phyloP scores from a whole-genome alignment of 1,140 invertebrate species.

The Neodiprion fabricii region DNA sequence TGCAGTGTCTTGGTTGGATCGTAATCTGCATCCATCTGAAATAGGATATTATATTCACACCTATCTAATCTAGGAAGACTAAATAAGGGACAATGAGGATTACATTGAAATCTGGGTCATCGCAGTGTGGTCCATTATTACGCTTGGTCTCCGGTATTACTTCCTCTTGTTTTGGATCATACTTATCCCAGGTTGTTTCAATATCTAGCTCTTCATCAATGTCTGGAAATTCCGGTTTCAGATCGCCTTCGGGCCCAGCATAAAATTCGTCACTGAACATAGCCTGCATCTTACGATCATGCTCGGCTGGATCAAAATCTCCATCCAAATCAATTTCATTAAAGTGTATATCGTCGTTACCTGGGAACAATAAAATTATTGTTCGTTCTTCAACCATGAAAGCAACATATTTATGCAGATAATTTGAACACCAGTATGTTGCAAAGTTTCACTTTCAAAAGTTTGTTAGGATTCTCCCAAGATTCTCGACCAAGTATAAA shows the following conservation, averaged over 20 bases:
- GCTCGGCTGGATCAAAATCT: slow-evolving; percentile 92
- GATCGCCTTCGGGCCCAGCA: slow-evolving; percentile 69
- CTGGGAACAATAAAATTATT: slow-evolving; percentile 36
- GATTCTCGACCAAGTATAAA: too few relatives aligned
- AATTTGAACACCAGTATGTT: background rate
- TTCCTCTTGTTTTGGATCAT: slow-evolving; percentile 57
- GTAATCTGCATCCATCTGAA: slow-evolving; percentile 89
- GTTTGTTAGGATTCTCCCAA: too few relatives aligned
- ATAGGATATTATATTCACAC: slow-evolving; percentile 27
- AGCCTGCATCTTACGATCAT: slow-evolving; percentile 87
- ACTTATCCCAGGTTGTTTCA: slow-evolving; percentile 80
- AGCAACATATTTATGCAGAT: slow-evolving; percentile 18
- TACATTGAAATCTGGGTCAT: slow-evolving; percentile 84
- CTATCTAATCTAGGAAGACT: slow-evolving; percentile 19
- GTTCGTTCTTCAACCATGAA: slow-evolving; percentile 22
- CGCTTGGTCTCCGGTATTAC: slow-evolving; percentile 41
- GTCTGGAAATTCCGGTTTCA: slow-evolving; percentile 83
- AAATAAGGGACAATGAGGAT: slow-evolving; percentile 29
- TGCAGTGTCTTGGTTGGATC: slow-evolving; percentile 67
- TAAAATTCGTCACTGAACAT: slow-evolving; percentile 92
- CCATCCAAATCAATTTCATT: slow-evolving; percentile 72
- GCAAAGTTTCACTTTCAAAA: too few relatives aligned
- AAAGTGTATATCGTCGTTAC: slow-evolving; percentile 68
- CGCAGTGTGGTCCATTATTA: slow-evolving; percentile 67
- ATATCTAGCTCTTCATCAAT: slow-evolving; percentile 78